A percentile compares a stretch with the other conserved stretches of the same genome.
phyloP scores from a whole-genome alignment of 2,888 invertebrate species.

The Trichogramma dendrolimi region DNA sequence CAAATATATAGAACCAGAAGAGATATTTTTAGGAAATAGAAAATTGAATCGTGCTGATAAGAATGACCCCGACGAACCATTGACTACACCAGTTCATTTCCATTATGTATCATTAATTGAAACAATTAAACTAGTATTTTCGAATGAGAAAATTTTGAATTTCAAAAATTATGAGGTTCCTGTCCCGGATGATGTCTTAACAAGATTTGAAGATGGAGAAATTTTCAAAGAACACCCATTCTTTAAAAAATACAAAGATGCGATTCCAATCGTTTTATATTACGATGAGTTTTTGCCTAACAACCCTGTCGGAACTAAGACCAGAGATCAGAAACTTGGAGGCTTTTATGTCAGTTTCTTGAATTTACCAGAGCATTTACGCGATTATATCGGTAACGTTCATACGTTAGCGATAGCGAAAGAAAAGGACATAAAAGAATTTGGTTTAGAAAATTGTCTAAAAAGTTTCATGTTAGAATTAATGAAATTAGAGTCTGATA shows the following conservation, averaged over 20 bases:
- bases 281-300: constrained; percentile 30
- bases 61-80: neutral
- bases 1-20: neutral
- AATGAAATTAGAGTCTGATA: constrained; percentile 15
- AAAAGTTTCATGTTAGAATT: constrained; percentile 18
- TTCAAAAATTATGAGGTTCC: neutral
- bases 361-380: constrained; percentile 27
- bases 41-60: neutral
- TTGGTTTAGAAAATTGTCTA: constrained; percentile 13
- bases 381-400: constrained; percentile 22
- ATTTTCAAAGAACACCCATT: neutral
- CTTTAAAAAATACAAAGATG: constrained; percentile 1
- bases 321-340: constrained; percentile 25
- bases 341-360: constrained; percentile 27
- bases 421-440: constrained; percentile 16
- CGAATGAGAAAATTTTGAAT: constrained; percentile 3
- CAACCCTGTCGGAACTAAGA: constrained; percentile 27
- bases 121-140: constrained; percentile 10
- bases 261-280: constrained; percentile 22
- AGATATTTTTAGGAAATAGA: neutral
- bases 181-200: neutral
- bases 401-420: constrained; percentile 24
- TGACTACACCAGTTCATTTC: neutral
- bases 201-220: constrained; percentile 1
- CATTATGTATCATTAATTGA: constrained; percentile 12